Base-by-base conservation (phyloP, 2,113 vertebrate genomes). In the Crotophaga sulcirostris region DNA sequence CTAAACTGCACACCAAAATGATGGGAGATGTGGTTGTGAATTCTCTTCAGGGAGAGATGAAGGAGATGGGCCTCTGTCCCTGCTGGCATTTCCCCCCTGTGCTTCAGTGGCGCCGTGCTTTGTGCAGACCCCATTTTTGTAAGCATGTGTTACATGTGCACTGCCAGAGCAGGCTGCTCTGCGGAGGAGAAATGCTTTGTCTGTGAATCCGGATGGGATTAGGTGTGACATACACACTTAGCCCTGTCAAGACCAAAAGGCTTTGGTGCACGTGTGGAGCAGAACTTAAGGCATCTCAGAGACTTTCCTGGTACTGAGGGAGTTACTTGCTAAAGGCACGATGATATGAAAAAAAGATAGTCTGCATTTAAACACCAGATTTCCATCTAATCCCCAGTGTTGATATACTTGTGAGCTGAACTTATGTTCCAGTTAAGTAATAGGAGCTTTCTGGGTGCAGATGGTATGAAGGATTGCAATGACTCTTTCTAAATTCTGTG, bases 201-300 rank as follows among this genome's bases (percentile, higher is more conserved):
- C 93, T 89, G 51, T 0, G 0, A 66, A 47, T 67, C 93, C 66
- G 84, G 90, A 75, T 91, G 95, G 92, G 64, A 77, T 93, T 86
- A 95, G 79, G 90, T 90, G 88, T 0, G 2, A 94, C 86, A 81
- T 81, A 90, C 0, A 0, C 64, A 25, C 55, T 93, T 23, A 80
- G 63, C 59, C 86, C 68, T 90, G 79, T 95, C 96, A 81, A 66
- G 75, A 92, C 75, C 36, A 26, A 88, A 95, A 88, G 51, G 51
- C 45, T 92, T 80, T 7, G 7, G 42, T 34, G 80, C 94, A 93
- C 10, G 34, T 84, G 88, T 3, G 3, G 42, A 95, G 74, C 92
- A 97, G 95, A 95, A 51, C 63, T 74, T 62, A 51, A 90, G 75
- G 63, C 63, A 73, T 26, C 63, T 77, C 51, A 38, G 40, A 76